A percentile compares a stretch with the other conserved stretches of the same genome.
phyloP scores from a whole-genome alignment of 2,797 vertebrate species.

The Fringilla coelebs region DNA sequence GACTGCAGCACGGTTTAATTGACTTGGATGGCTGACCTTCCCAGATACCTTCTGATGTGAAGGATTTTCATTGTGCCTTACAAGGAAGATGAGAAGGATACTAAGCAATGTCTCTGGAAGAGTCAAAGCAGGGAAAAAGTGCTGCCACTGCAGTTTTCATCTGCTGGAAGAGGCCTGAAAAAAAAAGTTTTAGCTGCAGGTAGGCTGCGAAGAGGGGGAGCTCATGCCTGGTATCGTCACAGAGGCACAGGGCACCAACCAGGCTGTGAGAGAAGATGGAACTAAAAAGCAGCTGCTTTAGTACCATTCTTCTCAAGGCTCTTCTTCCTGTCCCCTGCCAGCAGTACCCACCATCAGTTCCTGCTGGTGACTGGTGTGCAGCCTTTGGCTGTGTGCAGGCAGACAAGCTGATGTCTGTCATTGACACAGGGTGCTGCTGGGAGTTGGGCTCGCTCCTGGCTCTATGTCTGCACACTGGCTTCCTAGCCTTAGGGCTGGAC shows the following conservation, averaged over 20 bases:
- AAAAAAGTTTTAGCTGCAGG: neutral
- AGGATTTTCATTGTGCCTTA: neutral
- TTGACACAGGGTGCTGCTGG: neutral
- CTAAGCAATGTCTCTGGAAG: neutral
- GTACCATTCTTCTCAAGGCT: neutral
- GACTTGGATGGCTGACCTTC: neutral
- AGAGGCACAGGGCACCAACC: neutral
- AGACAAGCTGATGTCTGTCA: neutral
- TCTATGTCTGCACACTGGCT: neutral
- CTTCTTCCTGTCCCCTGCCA: neutral
- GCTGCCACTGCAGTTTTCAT: neutral
- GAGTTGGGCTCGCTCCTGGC: neutral
- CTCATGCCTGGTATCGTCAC: fast-evolving
- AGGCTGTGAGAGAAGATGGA: neutral
- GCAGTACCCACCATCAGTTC: fast-evolving
- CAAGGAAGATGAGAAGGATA: neutral
- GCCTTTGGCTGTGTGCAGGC: neutral
- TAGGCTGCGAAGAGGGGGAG: fast-evolving
- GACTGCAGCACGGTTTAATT: neutral
- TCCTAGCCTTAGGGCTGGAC: neutral
- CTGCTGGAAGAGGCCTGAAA: neutral
- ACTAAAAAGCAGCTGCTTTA: neutral
- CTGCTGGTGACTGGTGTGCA: fast-evolving
- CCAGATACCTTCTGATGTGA: neutral
- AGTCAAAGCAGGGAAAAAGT: neutral